Conservation (phyloP, 1,140 invertebrate species). For the Aphis craccivora region DNA sequence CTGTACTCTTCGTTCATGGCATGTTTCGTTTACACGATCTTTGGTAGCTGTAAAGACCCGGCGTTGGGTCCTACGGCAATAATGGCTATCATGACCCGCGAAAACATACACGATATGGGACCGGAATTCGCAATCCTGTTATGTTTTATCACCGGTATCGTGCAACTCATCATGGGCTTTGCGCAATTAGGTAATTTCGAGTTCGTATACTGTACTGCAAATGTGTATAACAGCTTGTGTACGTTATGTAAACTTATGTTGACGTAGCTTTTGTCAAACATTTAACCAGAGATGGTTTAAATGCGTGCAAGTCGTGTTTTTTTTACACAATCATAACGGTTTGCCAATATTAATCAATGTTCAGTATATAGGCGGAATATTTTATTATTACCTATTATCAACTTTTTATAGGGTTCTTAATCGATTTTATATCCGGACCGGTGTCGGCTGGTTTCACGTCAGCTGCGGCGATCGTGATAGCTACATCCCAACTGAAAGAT, state of each 20-base stretch:
- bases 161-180: conserved; percentile 83
- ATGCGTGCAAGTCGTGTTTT: not conserved
- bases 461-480: conserved; percentile 88
- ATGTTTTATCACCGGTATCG: conserved; percentile 80
- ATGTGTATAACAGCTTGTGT: not conserved
- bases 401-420: conserved; percentile 77
- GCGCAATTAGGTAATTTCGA: conserved; percentile 77
- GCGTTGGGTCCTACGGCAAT: conserved; percentile 78
- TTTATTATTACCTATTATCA: not conserved
- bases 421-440: conserved; percentile 91
- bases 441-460: conserved; percentile 90
- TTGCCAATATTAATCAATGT: not conserved
- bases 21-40: conserved; percentile 78
- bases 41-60: conserved; percentile 80
- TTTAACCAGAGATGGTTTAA: not conserved
- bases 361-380: not conserved
- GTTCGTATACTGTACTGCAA: too few species aligned
- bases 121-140: conserved; percentile 80
- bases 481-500: conserved; percentile 83
- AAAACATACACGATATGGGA: conserved; percentile 71
- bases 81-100: conserved; percentile 71
- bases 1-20: conserved; percentile 90
- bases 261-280: not conserved
- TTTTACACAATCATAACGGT: not conserved
- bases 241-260: not conserved